Base-by-base conservation (phyloP, 92 coral and sea anemone species). In the Porites evermanni region DNA sequence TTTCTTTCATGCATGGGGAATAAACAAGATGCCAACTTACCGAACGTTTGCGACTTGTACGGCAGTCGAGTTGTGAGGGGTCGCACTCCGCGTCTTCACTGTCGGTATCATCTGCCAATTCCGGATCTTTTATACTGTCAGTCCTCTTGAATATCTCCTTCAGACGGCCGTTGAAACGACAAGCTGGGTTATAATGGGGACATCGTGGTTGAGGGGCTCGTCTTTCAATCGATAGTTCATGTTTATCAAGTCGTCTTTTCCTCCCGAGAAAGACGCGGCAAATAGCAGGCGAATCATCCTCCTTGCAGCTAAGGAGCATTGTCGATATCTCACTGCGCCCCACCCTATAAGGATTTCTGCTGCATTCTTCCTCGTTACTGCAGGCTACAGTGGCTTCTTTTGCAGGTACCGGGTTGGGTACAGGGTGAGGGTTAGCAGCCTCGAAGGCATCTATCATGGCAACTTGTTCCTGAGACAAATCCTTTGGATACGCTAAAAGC, bases 401-500 rank as follows among this genome's bases (percentile, higher is more conserved):
- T 2, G 14, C 74, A 1, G 60, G 50, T 1, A 9, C 14, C 19
- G 70, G 17, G 59, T 71, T 11, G 6, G 6, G 26, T 1, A 77
- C 67, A 2, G 47, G 47, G 47, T 38, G 47, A 38, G 47, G 47
- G 47, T 38, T 38, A 38, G 47, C 47, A 38, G 47, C 47, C 47
- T 38, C 47, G 6, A 38, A 38, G 47, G 47, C 47, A 38, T 38
- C 47, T 38, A 38, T 29, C 32, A 29, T 38, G 68, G 20, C 70
- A 9, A 13, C 74, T 44, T 21, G 61, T 13, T 69, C 23, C 53
- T 23, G 63, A 2, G 73, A 13, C 73, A 70, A 11, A 21, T 54
- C 29, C 50, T 71, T 52, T 26, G 78, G n/a, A 81, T 32, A 70
- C 59, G 32, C 86, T 81, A 16, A 71, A 81, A 19, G 67, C 26